Evolutionary conservation across 2,797 vertebrate genomes (phyloP).

Genomic region (Labeo calbasu): DNA sequence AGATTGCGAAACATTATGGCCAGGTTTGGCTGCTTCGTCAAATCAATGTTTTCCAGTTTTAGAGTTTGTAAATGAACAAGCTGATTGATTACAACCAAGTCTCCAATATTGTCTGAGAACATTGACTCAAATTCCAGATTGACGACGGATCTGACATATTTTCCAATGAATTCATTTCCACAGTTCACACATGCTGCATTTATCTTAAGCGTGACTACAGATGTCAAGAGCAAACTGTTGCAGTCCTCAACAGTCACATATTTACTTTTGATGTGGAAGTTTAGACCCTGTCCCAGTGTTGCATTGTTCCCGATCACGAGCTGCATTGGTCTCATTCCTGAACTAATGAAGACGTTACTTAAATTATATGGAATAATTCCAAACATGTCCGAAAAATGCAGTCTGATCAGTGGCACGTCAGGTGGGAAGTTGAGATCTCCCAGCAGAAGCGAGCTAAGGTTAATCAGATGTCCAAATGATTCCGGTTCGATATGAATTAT

Average conservation of each 20-base stretch:
- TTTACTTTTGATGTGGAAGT: conserved; percentile 10
- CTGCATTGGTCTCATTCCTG: conserved; percentile 12
- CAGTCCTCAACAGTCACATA: conserved; percentile 39
- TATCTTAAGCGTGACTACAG: conserved; percentile 27
- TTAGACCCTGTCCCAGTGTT: not conserved
- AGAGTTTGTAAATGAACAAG: conserved; percentile 38
- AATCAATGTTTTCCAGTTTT: conserved; percentile 23
- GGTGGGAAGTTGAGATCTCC: conserved; percentile 13
- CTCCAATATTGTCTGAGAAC: not conserved
- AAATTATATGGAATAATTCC: conserved; percentile 5
- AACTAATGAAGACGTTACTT: conserved; percentile 10
- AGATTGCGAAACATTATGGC: conserved; percentile 41
- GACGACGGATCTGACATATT: conserved; percentile 12
- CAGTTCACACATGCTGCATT: not conserved
- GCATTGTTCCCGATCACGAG: not conserved
- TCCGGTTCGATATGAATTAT: not conserved
- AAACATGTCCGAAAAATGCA: conserved; percentile 31
- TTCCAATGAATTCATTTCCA: conserved; percentile 35
- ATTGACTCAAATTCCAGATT: conserved; percentile 3
- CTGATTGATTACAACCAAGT: conserved; percentile 31
- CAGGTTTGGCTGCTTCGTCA: conserved; percentile 21
- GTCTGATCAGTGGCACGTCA: not conserved
- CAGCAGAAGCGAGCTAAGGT: conserved; percentile 12
- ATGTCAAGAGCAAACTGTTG: conserved; percentile 2
- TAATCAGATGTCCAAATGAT: conserved; percentile 19